Conservation (phyloP, 92 coral and sea anemone species). For the Porites evermanni region DNA sequence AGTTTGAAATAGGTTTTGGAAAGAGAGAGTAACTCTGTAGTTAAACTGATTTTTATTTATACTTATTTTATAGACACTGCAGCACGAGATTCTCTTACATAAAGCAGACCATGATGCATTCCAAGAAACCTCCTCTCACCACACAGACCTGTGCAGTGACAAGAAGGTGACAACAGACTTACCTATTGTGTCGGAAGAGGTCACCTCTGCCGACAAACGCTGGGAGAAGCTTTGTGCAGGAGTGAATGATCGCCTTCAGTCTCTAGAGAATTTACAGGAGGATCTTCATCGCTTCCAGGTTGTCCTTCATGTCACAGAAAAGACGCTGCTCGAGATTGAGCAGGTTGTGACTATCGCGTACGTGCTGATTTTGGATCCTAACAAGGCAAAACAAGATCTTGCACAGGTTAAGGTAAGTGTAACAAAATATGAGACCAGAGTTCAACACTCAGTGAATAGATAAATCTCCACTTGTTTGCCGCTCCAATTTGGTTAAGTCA, state of each 20-base stretch:
- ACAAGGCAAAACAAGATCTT: conserved; percentile 78
- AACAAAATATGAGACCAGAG: not conserved
- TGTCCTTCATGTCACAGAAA: conserved; percentile 73
- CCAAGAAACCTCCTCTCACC: conserved; percentile 57
- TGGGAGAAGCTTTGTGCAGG: conserved; percentile 79
- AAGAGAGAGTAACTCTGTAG: not conserved
- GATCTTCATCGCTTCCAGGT: conserved; percentile 85
- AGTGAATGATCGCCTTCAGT: conserved; percentile 69
- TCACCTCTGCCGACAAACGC: conserved; percentile 70
- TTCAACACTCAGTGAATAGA: too few species aligned
- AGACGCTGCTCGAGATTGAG: conserved; percentile 67
- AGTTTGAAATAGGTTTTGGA: too few species aligned
- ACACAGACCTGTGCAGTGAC: conserved; percentile 67
- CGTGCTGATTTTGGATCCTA: conserved; percentile 71
- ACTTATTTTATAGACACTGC: conserved; percentile 69
- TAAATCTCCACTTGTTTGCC: too few species aligned
- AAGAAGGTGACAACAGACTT: conserved; percentile 73
- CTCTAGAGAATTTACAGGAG: conserved; percentile 70
- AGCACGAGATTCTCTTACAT: conserved; percentile 79
- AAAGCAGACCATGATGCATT: conserved; percentile 81
- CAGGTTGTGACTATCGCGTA: conserved; percentile 72
- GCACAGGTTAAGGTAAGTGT: conserved; percentile 80
- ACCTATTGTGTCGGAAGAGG: conserved; percentile 86
- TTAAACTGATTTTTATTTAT: not conserved
- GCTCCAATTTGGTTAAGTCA: too few species aligned